Evolutionary conservation across 2,113 vertebrate species (phyloP).

Genomic region (Pantherophis guttatus): DNA sequence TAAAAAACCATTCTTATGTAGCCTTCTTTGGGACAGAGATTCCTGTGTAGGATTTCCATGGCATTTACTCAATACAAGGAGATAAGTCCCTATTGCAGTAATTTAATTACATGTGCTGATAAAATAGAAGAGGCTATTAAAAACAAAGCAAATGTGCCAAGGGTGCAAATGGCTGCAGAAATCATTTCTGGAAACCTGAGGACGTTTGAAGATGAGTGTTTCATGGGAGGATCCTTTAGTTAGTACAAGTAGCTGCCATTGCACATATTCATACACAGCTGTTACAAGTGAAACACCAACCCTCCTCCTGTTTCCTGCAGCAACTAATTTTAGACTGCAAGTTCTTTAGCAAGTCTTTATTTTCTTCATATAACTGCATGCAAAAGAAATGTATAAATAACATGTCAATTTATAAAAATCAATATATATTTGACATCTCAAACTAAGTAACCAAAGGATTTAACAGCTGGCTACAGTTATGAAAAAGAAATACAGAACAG

Average conservation of each 20-base stretch:
- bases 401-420: not conserved
- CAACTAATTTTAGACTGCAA: not conserved
- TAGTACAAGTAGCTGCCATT: not conserved
- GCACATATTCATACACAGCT: not conserved
- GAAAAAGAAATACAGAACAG: not conserved
- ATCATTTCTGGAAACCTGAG: not conserved
- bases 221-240: not conserved
- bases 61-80: not conserved
- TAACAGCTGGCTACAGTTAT: not conserved
- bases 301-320: not conserved
- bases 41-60: not conserved
- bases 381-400: not conserved
- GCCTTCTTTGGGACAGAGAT: not conserved
- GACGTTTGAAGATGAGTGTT: not conserved
- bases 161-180: not conserved
- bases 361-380: not conserved
- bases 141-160: not conserved
- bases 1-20: not conserved
- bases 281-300: not conserved
- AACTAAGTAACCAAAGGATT: not conserved
- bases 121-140: not conserved
- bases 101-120: not conserved
- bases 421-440: not conserved
- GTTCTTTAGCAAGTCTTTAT: not conserved
- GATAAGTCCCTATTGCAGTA: not conserved